Percentiles rank a stretch among this genome's conserved stretches.
Conservation (phyloP, 2,888 invertebrate species). For the Acronicta psi region DNA sequence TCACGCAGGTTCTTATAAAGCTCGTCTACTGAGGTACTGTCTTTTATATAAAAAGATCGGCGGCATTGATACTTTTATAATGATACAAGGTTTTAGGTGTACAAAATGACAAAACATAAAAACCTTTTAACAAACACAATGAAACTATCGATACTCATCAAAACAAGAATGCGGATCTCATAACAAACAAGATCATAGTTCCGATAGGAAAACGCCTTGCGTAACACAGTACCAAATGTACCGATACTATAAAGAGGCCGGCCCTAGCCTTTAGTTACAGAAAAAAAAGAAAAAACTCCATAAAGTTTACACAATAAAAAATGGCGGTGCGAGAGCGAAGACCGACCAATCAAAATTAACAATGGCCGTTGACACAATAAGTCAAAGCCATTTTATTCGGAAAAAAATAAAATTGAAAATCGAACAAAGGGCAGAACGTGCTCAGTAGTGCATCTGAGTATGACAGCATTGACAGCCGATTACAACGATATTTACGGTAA, state of each 20-base stretch:
- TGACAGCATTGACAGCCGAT: conserved; percentile 60
- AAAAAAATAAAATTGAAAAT: conserved; percentile 67
- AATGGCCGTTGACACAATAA: conserved; percentile 73
- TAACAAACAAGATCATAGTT: conserved; percentile 65
- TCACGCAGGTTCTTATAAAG: too few relatives aligned
- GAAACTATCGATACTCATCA: conserved; percentile 54
- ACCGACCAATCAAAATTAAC: conserved; percentile 74
- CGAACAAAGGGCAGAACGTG: conserved; percentile 81
- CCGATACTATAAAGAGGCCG: conserved; percentile 53
- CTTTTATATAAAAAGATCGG: conserved; percentile 22
- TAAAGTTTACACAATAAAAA: conserved; percentile 67
- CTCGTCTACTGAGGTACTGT: background rate
- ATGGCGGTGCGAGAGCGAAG: conserved; percentile 60
- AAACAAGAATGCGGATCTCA: conserved; percentile 63
- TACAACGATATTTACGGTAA: conserved; percentile 50
- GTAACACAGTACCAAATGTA: conserved; percentile 55
- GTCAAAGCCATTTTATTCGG: conserved; percentile 63
- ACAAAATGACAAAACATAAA: conserved; percentile 52
- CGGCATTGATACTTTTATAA: conserved; percentile 7
- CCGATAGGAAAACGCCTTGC: conserved; percentile 64
- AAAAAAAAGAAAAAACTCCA: conserved; percentile 60
- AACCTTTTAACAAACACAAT: conserved; percentile 51
- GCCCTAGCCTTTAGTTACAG: conserved; percentile 50
- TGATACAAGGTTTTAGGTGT: conserved; percentile 19
- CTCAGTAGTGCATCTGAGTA: conserved; percentile 63